Evolutionary conservation across 2,888 invertebrate species (phyloP), one percentile per base, ranked within the genome.

Genomic region (Tribolium freemani): DNA sequence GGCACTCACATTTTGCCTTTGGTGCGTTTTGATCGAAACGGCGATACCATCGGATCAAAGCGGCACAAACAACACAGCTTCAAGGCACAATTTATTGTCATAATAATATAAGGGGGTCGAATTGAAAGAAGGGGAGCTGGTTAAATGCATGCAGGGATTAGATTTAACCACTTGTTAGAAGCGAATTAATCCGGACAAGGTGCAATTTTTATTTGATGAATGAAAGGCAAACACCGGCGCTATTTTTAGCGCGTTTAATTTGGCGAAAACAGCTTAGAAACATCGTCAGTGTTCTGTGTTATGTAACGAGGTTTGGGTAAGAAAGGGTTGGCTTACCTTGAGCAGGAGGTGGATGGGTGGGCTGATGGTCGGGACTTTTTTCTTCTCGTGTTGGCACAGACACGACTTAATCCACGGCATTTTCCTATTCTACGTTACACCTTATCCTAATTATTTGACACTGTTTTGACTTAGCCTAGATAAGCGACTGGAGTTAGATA

Each of bases 401-500:
- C 87, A 87, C 66, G 87, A 86, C 77, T 86, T 87, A 78, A 87
- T 86, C 87, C 87, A 87, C 80, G 87, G 87, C 87, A 87, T 87
- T 76, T 78, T 83, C 9, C 48, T 50, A 57, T 56, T 44, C 75
- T 77, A 61, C 30, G 51, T 16, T 51, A 63, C 63, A 63, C 63
- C 63, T 63, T 45, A 64, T 63, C 64, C 63, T 53, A 64, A 45
- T 51, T 51, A 60, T 50, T 63, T 31, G 38, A 51, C 64, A 64
- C 64, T 64, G 46, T 1, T 26, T 48, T 38, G 20, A 60, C 69
- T 69, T 66, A 67, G 60, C 48, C 57, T 66, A 58, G 10, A 53
- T 21, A 64, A 64, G 64, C 64, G 64, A 64, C 54, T 54, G 48
- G 13, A 54, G 54, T 54, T 64, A 64, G 54, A 45, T 54, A 54